A percentile compares a stretch with the other conserved stretches of the same genome.
phyloP scores from a whole-genome alignment of 2,113 vertebrate species.

The Megalops atlanticus region DNA sequence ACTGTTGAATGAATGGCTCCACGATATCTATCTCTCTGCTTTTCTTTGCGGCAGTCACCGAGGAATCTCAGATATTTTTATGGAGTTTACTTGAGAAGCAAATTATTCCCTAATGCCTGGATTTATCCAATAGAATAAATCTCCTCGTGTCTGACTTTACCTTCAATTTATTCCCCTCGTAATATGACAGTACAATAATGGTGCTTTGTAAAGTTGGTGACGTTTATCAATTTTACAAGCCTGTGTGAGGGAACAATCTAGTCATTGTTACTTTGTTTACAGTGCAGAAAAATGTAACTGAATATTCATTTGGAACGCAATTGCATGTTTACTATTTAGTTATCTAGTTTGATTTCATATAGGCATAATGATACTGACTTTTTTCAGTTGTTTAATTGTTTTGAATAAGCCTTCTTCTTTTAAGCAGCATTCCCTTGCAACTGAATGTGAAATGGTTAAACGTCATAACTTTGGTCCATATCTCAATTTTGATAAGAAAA shows the following conservation, averaged over 20 bases:
- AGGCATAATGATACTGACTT: neutral
- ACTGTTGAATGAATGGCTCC: constrained; percentile 49
- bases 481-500: constrained; percentile 6
- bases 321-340: neutral
- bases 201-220: constrained; percentile 53
- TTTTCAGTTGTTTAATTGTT: neutral
- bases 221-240: constrained; percentile 59
- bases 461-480: neutral
- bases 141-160: constrained; percentile 39
- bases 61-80: constrained; percentile 5
- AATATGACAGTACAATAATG: constrained; percentile 51
- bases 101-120: constrained; percentile 41
- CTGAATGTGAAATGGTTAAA: neutral
- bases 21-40: constrained; percentile 35
- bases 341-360: neutral
- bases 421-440: neutral
- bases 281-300: neutral
- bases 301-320: neutral
- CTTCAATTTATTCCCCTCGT: constrained; percentile 41
- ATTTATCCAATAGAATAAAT: constrained; percentile 41
- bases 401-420: neutral
- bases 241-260: neutral
- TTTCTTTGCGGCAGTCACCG: constrained; percentile 35
- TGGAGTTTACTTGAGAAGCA: constrained; percentile 32
- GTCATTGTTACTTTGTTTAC: neutral